Evolutionary conservation across 2,797 vertebrate species (phyloP), one percentile per base, ranked within the genome.

Genomic region (Melanogrammus aeglefinus): DNA sequence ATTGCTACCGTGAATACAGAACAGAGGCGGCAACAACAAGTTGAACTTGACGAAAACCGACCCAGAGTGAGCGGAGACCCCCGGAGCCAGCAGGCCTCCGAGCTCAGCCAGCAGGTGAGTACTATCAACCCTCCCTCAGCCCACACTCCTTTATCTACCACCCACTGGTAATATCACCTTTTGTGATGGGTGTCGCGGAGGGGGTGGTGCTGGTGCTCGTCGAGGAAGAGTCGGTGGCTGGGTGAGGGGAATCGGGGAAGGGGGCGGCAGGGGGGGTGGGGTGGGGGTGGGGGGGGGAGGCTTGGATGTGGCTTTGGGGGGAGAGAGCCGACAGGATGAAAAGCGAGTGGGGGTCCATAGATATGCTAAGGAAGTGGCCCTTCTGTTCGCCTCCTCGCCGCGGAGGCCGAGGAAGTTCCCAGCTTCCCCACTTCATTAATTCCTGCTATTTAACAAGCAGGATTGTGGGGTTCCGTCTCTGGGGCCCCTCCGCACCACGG

Each of bases 351-450:
- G 87, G 88, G 89, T 89, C 91, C 90, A 93, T 80, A 94, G 93
- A 91, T 92, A 94, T 83, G 82, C 88, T 93, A 95, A 95, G 91
- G 90, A 95, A 93, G 92, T 90, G 86, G 88, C 88, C 82, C 86
- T 91, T 88, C 92, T 86, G 36, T 27, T 10, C 12, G 10, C 74
- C 71, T 82, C 81, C 87, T 76, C 89, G 88, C 90, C 63, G 90
- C 90, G 86, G 77, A 86, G 90, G 90, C 87, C 87, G 86, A 94
- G 92, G 91, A 92, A 92, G 91, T 96, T 95, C 93, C 91, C 86
- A 94, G 91, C 92, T 91, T 90, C 85, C 88, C 86, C 93, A 95
- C 93, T 95, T 94, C 95, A 95, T 95, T 95, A 95, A 94, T 93
- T 95, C 92, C 92, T 89, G 88, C 89, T 93, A 93, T 24, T 95